phyloP scores from a whole-genome alignment of 2,888 invertebrate genomes.

The Invenusta paracnida region DNA sequence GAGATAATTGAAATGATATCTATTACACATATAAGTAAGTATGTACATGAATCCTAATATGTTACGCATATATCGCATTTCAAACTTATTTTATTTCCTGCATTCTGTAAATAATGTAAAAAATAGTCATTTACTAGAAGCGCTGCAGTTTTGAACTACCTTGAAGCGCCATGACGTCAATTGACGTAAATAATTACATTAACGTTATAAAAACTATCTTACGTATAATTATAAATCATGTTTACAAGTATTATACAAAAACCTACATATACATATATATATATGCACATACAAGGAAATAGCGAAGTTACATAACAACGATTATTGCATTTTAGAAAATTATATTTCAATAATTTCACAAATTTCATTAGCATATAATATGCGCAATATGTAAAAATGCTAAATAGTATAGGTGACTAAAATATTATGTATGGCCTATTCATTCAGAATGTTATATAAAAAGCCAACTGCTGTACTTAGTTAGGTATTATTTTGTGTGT shows the following conservation, averaged over 20 bases:
- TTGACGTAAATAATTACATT: conserved; percentile 9
- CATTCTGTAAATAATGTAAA: no score
- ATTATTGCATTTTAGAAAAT: background rate
- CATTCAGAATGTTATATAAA: background rate
- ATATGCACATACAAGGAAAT: background rate
- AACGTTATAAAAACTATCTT: conserved; percentile 20
- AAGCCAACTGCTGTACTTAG: no score
- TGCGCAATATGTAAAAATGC: background rate
- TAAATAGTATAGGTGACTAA: background rate
- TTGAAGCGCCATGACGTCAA: conserved; percentile 20
- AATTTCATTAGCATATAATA: background rate
- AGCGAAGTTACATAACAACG: background rate
- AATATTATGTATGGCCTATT: background rate
- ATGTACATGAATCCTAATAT: no score
- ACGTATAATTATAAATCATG: background rate
- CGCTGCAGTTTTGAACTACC: background rate
- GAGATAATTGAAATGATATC: no score
- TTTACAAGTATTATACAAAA: conserved; percentile 19
- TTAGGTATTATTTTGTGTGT: no score
- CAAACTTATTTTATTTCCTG: no score
- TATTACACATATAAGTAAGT: no score
- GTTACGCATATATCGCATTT: no score
- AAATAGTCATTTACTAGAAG: no score
- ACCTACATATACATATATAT: background rate
- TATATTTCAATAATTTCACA: background rate